Percentiles rank a stretch among this genome's conserved stretches.
These are phyloP conservation scores for Muscina levida DNA, from an alignment of 2,888 invertebrate genomes.

Conservation along the genomic window DNA sequence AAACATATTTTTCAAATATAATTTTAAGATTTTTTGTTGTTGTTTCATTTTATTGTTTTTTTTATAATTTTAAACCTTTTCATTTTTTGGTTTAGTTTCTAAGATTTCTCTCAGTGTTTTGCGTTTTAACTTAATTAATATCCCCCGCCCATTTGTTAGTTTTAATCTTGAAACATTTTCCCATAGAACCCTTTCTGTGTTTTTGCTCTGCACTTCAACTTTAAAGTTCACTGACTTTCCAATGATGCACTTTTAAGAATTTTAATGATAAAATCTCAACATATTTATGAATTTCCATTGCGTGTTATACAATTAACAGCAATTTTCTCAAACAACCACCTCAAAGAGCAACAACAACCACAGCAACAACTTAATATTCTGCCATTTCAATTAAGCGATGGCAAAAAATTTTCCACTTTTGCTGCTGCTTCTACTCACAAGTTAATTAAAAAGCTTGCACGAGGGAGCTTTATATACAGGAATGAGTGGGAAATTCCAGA, in stretches of 20 bases:
- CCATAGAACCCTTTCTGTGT: neutral
- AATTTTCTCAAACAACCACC: neutral
- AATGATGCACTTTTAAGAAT: slow-evolving; percentile 12
- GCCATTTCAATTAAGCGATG: slow-evolving; percentile 17
- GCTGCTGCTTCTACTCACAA: neutral
- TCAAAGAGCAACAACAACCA: neutral
- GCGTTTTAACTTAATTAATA: neutral
- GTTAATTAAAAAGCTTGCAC: too few species aligned
- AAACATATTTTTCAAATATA: neutral
- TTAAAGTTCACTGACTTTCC: slow-evolving; percentile 54
- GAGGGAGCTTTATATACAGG: too few species aligned
- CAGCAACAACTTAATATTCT: neutral
- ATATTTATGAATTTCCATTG: slow-evolving; percentile 53
- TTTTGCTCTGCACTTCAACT: neutral
- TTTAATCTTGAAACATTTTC: slow-evolving; percentile 5
- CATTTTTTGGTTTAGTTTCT: neutral
- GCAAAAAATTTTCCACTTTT: slow-evolving; percentile 16
- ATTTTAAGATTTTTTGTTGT: slow-evolving; percentile 12
- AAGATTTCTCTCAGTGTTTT: too few species aligned
- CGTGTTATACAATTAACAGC: slow-evolving; percentile 42
- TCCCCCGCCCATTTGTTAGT: neutral
- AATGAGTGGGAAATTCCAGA: too few species aligned
- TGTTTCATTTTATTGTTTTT: slow-evolving; percentile 1
- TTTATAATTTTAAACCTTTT: neutral
- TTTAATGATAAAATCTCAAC: slow-evolving; percentile 9